phyloP scores from a whole-genome alignment of 2,888 invertebrate species.

The Formica aserva region DNA sequence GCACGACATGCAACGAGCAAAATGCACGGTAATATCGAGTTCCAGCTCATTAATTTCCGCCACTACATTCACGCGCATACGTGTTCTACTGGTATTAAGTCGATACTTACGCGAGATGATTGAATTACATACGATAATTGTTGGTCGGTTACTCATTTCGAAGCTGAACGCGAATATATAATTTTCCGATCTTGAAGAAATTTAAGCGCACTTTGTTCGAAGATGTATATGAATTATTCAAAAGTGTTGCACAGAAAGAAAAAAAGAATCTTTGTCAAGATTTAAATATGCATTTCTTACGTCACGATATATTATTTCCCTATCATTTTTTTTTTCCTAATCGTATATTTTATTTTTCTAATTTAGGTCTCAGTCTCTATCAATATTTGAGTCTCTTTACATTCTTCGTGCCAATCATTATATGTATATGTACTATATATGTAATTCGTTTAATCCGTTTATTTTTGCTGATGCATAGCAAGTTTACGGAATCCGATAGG shows the following conservation, averaged over 20 bases:
- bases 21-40: constrained; percentile 19
- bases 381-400: not conserved
- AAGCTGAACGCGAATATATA: constrained; percentile 34
- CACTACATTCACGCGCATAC: not conserved
- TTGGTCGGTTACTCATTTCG: constrained; percentile 6
- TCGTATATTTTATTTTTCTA: not conserved
- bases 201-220: not conserved
- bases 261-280: not conserved
- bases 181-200: constrained; percentile 30
- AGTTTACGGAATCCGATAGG: not conserved
- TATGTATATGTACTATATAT: not conserved
- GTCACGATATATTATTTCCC: not conserved
- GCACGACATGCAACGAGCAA: not conserved
- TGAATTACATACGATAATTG: constrained; percentile 49
- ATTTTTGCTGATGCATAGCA: not conserved
- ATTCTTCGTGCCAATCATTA: not conserved
- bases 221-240: not conserved
- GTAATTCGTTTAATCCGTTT: not conserved
- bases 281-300: not conserved
- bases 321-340: constrained; percentile 6
- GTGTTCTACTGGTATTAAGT: constrained; percentile 32
- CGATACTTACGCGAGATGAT: constrained; percentile 29
- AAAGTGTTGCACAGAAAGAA: not conserved
- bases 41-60: constrained; percentile 19
- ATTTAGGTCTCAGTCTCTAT: not conserved